A percentile compares a stretch with the other conserved stretches of the same genome.
These are phyloP conservation scores for Cyanoramphus novaezelandiae DNA, from an alignment of 2,113 vertebrate species.

Conservation along the genomic window DNA sequence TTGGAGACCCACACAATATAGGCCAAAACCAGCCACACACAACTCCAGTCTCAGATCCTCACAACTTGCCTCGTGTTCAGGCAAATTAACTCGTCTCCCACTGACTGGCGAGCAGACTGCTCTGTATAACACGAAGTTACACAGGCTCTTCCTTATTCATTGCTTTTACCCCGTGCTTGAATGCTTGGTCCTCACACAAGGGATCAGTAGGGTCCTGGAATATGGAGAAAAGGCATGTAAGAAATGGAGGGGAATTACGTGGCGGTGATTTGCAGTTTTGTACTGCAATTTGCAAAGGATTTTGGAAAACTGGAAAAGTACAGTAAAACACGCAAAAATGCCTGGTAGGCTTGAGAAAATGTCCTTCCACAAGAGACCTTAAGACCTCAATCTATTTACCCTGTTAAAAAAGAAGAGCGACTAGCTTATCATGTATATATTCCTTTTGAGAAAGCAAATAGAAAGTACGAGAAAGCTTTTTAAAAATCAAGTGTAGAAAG, in stretches of 20 bases:
- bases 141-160: not conserved
- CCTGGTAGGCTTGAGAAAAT: not conserved
- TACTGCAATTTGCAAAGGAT: not conserved
- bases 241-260: not conserved
- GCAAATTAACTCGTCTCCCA: not conserved
- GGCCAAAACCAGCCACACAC: fast-evolving
- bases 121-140: not conserved
- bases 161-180: not conserved
- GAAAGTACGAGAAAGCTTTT: not conserved
- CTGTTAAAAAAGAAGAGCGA: not conserved
- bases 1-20: not conserved
- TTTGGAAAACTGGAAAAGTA: not conserved
- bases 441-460: not conserved
- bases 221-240: not conserved
- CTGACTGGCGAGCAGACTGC: not conserved
- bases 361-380: not conserved
- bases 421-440: not conserved
- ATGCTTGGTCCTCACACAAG: not conserved
- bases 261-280: not conserved
- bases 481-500: not conserved
- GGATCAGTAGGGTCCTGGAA: not conserved
- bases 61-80: not conserved
- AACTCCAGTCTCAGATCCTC: not conserved
- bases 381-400: not conserved
- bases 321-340: not conserved